Evolutionary conservation across 2,888 invertebrate genomes (phyloP), one percentile per base, ranked within the genome.

Genomic region (Abrostola tripartita): DNA sequence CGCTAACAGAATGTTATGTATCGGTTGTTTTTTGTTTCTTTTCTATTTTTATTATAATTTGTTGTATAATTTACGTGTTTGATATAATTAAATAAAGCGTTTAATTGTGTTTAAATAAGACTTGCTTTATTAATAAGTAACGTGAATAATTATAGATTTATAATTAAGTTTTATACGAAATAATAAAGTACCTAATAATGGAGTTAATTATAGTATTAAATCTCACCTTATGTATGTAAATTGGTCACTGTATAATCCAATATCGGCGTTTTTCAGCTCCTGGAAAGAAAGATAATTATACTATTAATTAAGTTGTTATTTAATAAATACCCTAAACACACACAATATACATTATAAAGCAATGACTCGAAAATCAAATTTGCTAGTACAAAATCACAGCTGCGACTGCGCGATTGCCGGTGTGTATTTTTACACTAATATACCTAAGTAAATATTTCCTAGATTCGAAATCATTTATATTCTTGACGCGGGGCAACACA

Each of bases 171-270:
- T 24, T 24, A 4, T 24, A 24, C 24, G 24, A 24, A 24, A 24
- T 24, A 24, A 24, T 24, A 24, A 44, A 44, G 12, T 14, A n/a
- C 14, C 14, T 44, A 44, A 12, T 12, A 35, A 7, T 14, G 7
- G 10, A 42, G n/a, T 40, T 4, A 10, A 40, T 41, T 24, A 8
- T 24, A 24, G 24, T 24, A 41, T 35, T 36, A 6, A 37, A 49
- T 38, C 76, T 71, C 41, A 72, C 71, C 71, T 75, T 75, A n/a
- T 58, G 11, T 42, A n/a, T 49, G 58, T 44, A 5, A 47, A 40
- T 53, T 56, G 12, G 35, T 41, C 10, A 11, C 37, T 37, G 24
- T 50, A 5, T 12, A 37, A 1, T 58, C 49, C 40, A 11, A 41
- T 40, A 38, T 12, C 35, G 49, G 38, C 7, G 50, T 40, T 44